Conservation (phyloP, 2,797 vertebrate genomes). For the Cyclopterus lumpus region DNA sequence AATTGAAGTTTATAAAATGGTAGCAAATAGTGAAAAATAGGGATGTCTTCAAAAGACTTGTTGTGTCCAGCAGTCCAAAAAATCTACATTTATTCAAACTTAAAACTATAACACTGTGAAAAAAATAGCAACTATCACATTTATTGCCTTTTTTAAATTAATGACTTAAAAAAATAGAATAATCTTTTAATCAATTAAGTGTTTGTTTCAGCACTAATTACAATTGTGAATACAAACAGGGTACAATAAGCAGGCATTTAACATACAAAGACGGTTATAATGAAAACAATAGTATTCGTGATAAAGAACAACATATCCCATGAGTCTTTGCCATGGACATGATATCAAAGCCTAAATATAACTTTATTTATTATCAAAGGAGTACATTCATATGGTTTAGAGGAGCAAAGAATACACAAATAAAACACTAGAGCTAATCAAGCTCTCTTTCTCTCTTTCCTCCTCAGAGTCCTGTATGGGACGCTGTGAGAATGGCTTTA, state of each 20-base stretch:
- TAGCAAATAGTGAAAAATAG: neutral
- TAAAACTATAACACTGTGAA: neutral
- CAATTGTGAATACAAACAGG: neutral
- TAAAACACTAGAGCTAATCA: neutral
- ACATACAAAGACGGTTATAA: neutral
- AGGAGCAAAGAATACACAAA: neutral
- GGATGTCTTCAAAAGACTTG: neutral
- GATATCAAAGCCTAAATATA: constrained; percentile 1
- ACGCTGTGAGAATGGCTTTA: constrained; percentile 89
- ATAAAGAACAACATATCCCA: neutral
- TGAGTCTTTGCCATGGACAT: neutral
- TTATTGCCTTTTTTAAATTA: neutral
- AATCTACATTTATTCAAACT: neutral
- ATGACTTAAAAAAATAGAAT: neutral
- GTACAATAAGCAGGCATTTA: neutral
- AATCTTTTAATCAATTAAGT: neutral
- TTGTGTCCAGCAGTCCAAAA: neutral
- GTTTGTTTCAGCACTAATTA: neutral
- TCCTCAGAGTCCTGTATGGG: constrained; percentile 89
- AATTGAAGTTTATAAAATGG: neutral
- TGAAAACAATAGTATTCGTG: neutral
- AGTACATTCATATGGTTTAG: neutral
- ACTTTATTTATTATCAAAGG: constrained; percentile 19
- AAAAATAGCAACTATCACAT: neutral
- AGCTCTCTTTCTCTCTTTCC: constrained; percentile 9